A percentile compares a stretch with the other conserved stretches of the same genome.
phyloP scores from a whole-genome alignment of 2,797 vertebrate species.

The Molossus molossus region DNA sequence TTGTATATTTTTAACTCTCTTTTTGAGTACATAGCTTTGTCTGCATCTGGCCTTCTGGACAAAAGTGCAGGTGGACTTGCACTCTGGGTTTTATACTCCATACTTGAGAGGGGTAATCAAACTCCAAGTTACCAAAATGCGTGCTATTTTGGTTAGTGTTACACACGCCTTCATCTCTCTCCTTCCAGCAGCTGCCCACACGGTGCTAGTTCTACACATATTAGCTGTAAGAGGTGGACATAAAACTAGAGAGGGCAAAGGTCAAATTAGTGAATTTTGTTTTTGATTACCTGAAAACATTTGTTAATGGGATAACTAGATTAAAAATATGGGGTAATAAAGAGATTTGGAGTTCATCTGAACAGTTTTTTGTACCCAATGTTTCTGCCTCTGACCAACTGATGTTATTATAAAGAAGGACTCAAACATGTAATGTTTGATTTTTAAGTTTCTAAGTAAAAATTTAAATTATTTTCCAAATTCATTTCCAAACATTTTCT shows the following conservation, averaged over 20 bases:
- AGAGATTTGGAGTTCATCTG: neutral
- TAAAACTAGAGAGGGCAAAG: neutral
- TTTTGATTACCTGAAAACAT: neutral
- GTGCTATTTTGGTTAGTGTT: neutral
- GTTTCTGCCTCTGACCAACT: slow-evolving; percentile 11
- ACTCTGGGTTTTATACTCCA: neutral
- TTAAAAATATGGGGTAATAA: neutral
- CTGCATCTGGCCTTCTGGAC: neutral
- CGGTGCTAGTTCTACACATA: neutral
- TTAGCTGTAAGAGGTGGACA: neutral
- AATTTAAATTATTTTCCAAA: slow-evolving; percentile 57
- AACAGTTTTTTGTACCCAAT: slow-evolving; percentile 13
- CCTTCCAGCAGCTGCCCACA: neutral
- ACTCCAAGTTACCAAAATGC: neutral
- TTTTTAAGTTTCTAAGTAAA: slow-evolving; percentile 56
- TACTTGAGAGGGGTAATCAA: neutral
- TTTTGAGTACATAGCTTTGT: neutral
- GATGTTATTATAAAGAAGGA: slow-evolving; percentile 30
- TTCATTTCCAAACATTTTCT: slow-evolving; percentile 4
- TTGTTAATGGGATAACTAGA: neutral
- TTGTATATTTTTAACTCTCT: neutral
- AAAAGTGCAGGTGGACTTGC: neutral
- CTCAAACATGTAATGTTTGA: neutral
- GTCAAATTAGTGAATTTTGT: slow-evolving; percentile 40
- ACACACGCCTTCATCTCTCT: neutral